These are phyloP conservation scores for Marmota flaviventris DNA, from an alignment of 2,113 vertebrate genomes.

Conservation along the genomic window DNA sequence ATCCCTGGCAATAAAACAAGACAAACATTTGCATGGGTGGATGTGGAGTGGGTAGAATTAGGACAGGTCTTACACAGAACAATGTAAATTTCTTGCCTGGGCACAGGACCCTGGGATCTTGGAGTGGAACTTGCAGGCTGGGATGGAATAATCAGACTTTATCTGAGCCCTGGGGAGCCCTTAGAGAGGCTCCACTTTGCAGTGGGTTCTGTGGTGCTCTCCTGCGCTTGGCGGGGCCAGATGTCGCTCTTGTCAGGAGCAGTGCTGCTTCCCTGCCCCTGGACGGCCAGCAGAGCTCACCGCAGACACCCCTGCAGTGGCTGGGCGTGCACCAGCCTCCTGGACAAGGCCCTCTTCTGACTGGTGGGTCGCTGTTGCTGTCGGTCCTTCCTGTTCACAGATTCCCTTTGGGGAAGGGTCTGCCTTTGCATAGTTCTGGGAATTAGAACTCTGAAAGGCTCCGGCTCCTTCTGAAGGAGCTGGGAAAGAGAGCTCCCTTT, in stretches of 20 bases:
- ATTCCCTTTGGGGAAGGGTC: not conserved
- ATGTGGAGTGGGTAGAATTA: not conserved
- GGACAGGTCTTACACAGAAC: not conserved
- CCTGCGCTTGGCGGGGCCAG: not conserved
- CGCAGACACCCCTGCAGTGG: not conserved
- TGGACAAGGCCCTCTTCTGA: not conserved
- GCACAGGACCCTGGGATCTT: not conserved
- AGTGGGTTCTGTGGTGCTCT: not conserved
- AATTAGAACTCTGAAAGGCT: not conserved
- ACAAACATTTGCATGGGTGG: not conserved
- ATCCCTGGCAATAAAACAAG: no score
- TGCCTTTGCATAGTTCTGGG: not conserved
- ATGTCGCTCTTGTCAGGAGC: conserved; percentile 21
- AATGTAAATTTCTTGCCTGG: not conserved
- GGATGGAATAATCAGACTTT: conserved; percentile 12
- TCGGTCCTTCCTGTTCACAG: not conserved
- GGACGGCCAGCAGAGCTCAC: not conserved
- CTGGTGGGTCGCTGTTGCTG: not conserved
- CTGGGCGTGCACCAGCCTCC: not conserved
- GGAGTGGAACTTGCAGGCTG: conserved; percentile 4
- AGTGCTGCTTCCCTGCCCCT: not conserved
- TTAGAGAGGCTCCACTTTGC: not conserved
- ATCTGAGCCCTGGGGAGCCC: not conserved
- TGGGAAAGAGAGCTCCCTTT: not conserved
- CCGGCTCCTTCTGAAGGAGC: not conserved